Evolutionary conservation across 1,140 invertebrate species (phyloP), one percentile per base, ranked within the genome.

Genomic region (Sycobia sp.): DNA sequence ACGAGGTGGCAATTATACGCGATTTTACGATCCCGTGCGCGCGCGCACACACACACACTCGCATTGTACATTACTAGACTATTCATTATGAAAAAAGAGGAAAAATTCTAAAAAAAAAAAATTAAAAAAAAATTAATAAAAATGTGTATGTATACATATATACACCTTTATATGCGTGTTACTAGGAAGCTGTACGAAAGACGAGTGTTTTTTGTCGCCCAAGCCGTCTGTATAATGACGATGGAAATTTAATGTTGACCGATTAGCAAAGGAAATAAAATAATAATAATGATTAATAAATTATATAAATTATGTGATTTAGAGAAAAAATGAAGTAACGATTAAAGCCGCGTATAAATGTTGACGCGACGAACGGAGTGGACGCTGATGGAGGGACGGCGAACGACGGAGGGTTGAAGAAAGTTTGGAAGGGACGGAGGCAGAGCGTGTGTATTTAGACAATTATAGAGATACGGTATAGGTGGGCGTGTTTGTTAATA

Each of bases 121-220:
- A n/a, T n/a, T n/a, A n/a, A n/a, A n/a, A n/a, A n/a, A n/a, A n/a
- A n/a, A n/a, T n/a, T n/a, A n/a, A n/a, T n/a, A n/a, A n/a, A n/a
- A n/a, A n/a, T n/a, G n/a, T n/a, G n/a, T n/a, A n/a, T n/a, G n/a
- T n/a, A n/a, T n/a, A n/a, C n/a, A n/a, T n/a, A n/a, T n/a, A n/a
- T 56, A 63, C 50, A 63, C 51, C 61, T 63, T 63, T 63, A 63
- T 63, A 63, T 63, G 44, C 53, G 53, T 63, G 61, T 63, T 63
- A 63, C 32, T n/a, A n/a, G n/a, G n/a, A 50, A 11, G 44, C 53
- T 53, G 44, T 50, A 43, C 34, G 11, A 56, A 41, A 57, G 43
- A 34, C 53, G 34, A 4, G 34, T 50, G 61, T 57, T 56, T 51
- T 51, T 39, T 56, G 50, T 56, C 53, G 61, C 53, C 57, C 53